Evolutionary conservation across 2,888 invertebrate genomes (phyloP), one percentile per base, ranked within the genome.

Genomic region (Chymomyza procnemis): DNA sequence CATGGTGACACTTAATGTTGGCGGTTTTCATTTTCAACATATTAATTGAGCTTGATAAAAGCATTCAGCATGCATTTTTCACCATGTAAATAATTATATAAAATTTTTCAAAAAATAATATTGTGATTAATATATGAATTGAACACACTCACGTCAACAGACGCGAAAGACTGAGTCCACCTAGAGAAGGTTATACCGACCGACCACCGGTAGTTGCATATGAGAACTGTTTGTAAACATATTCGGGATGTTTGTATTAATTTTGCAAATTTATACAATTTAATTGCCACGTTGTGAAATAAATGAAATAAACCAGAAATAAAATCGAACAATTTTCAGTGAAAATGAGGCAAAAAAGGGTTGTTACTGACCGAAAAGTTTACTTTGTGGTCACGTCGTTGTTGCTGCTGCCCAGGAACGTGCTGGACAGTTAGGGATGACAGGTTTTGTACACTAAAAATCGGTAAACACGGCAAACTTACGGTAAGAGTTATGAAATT

Each of bases 261-360:
- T 82, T 80, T 80, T 85, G 76, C 73, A 83, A 85, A 80, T 78
- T 82, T 72, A 85, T 80, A 74, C 80, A 82, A 85, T 85, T 81
- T 80, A 85, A 85, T 81, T 85, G 85, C 71, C 73, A 80, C 74
- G 54, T 18, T 50, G 9, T 18, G 18, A 50, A 18, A 50, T 19
- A 50, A 50, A 50, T 50, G 50, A 3, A 9, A 41, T 12, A 18
- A 19, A 50, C 50, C 50, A 19, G 18, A 50, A 50, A 50, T 50
- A n/a, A n/a, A 50, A 50, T 50, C n/a, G 14, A 50, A 60, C 70
- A 67, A 12, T 41, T 41, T n/a, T 34, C 46, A 22, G 66, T 61
- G 22, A 57, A 26, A 55, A 21, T 48, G 47, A n/a, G 54, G 54
- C 18, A 16, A 50, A 48, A 64, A 46, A 61, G 60, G 57, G 67